Evolutionary conservation across 2,113 vertebrate genomes (phyloP), one percentile per base, ranked within the genome.

Genomic region (Phalacrocorax aristotelis): DNA sequence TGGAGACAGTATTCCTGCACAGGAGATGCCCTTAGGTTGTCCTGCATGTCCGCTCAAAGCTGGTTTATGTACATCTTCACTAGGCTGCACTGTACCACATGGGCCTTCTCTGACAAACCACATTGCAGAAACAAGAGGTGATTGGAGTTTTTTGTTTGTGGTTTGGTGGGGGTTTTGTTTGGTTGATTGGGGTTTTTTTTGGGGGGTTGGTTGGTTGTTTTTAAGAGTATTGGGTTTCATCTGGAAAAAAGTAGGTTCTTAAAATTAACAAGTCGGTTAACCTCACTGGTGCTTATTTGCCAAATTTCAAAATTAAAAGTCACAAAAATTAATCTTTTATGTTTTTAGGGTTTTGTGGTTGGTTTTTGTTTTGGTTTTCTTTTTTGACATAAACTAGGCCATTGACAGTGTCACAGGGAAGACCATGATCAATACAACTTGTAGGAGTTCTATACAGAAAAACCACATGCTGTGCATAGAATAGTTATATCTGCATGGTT

Each of bases 41-140:
- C 38, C 57, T 54, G 13, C 7, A 2, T 5, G 10, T 42, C 51
- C 92, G 58, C 36, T 75, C 48, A 54, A 34, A 77, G 48, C 29
- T 68, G 34, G 52, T 7, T 76, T 52, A 17, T 3, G 11, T 3
- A 8, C 36, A 26, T 32, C 61, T 34, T 23, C 65, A 11, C 25
- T 6, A 16, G 36, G 18, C 23, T 48, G 29, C 34, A 18, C 26
- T 27, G 46, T 29, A 52, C 15, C 36, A 48, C 62, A 7, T 2
- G 5, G 29, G 7, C 13, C 51, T 78, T 30, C 51, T 75, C 40
- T 13, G 17, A 71, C 36, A 74, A 5, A 12, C 40, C 30, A 40
- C 0, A 0, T 23, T 7, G 36, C 30, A 87, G 62, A 81, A 87
- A 49, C 23, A 77, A 57, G 18, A 29, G 3, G 7, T 40, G n/a